Conservation (phyloP, 2,888 invertebrate genomes). For the Hyles lineata region DNA sequence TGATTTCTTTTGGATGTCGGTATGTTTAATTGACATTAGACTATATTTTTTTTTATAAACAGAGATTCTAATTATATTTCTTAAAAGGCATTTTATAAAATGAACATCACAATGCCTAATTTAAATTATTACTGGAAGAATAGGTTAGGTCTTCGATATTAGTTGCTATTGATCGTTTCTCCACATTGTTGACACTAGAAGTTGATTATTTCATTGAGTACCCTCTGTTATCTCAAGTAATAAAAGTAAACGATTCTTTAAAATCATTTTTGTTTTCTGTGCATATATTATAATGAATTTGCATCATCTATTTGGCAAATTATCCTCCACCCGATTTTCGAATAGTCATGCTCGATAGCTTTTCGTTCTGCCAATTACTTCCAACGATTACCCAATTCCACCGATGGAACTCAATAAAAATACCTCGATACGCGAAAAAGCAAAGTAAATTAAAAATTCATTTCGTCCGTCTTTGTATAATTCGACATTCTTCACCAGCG, state of each 20-base stretch:
- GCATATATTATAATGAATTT: not conserved
- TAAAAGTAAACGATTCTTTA: not conserved
- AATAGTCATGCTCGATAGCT: not conserved
- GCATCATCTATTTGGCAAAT: not conserved
- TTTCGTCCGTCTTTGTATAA: constrained; percentile 19
- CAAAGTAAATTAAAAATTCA: constrained; percentile 29
- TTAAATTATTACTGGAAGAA: too few species aligned
- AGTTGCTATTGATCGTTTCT: too few species aligned
- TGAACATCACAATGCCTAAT: too few species aligned
- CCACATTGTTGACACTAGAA: too few species aligned
- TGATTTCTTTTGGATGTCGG: constrained; percentile 14
- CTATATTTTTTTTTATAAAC: not conserved
- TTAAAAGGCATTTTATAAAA: not conserved
- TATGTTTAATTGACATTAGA: not conserved
- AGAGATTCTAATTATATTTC: not conserved
- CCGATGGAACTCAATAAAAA: not conserved
- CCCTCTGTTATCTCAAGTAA: too few species aligned
- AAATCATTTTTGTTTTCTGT: not conserved
- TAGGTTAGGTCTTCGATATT: too few species aligned
- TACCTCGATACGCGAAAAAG: not conserved
- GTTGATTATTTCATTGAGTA: too few species aligned
- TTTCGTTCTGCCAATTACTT: not conserved
- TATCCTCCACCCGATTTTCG: not conserved
- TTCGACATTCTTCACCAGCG: constrained; percentile 57
- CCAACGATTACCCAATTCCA: not conserved